Base-by-base conservation (phyloP, 2,888 invertebrate species). In the Cremastobaeus sp. region DNA sequence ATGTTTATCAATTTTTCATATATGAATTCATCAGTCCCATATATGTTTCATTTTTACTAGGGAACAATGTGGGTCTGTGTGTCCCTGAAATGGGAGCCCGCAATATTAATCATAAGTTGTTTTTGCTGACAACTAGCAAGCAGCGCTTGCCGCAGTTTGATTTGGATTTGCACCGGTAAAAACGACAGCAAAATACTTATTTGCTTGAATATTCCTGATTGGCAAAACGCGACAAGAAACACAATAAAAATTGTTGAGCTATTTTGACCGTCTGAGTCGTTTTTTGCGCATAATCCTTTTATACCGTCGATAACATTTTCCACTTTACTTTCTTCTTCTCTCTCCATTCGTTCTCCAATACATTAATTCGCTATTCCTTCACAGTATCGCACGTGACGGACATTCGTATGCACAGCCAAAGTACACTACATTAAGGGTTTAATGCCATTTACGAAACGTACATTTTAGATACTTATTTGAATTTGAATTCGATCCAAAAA, bases 291-390 rank as follows among this genome's bases (percentile, higher is more conserved):
- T 25, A 17, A 37, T 30, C 9, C 32, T 64, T 54, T 64, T 54
- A 28, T 64, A 34, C 20, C 14, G 6, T 45, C 39, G 50, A 45
- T 64, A 64, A 54, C 64, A 37, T 64, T 64, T 64, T 54, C 39
- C 47, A 47, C 47, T 54, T 55, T 30, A 15, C 47, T 15, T 15
- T 6, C 28, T 8, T 11, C 45, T 43, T n/a, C 20, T 11, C 34
- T 18, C 11, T 9, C 18, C 21, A 30, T 43, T 48, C 50, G 32
- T 28, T 37, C 50, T 35, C 39, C 39, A 39, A 60, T 47, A 54
- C 54, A 60, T 69, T 54, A 69, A 60, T 60, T 69, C 54, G 32
- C 57, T 57, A 60, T 69, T 69, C 54, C 59, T 59, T 60, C 20
- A 37, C 60, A 47, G 47, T 39, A 54, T 60, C 59, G 60, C 45